These are phyloP conservation scores for Pomacea canaliculata DNA, from an alignment of 2,888 invertebrate genomes.

Conservation along the genomic window DNA sequence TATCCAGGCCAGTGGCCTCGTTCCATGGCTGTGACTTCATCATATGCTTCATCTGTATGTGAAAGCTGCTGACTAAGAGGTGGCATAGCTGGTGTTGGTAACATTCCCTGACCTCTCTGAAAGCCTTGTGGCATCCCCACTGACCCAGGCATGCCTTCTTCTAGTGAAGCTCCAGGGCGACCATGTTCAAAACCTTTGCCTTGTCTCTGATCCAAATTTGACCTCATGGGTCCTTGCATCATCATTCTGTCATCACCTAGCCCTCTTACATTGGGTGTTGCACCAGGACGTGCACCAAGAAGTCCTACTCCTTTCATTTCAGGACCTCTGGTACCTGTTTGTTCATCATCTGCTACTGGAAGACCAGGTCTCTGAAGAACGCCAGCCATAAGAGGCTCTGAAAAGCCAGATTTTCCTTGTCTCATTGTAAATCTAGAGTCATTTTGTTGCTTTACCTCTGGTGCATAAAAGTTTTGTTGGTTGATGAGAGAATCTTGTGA, in stretches of 20 bases:
- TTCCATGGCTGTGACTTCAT: constrained; percentile 11
- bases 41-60: background rate
- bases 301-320: constrained; percentile 16
- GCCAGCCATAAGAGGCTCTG: background rate
- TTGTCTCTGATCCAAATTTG: background rate
- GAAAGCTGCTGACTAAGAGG: background rate
- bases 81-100: constrained; percentile 19
- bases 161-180: background rate
- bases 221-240: background rate
- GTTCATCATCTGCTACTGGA: background rate
- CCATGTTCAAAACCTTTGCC: constrained; percentile 2
- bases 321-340: background rate
- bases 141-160: background rate
- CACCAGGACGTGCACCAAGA: background rate
- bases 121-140: constrained; percentile 1
- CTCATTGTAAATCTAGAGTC: background rate
- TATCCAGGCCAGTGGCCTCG: constrained; percentile 23
- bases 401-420: background rate
- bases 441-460: constrained; percentile 15
- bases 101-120: constrained; percentile 7
- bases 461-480: constrained; percentile 14
- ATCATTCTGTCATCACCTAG: background rate
- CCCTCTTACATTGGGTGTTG: background rate
- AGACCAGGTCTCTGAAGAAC: background rate
- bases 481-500: constrained; percentile 6